These are phyloP conservation scores for Crotalus tigris DNA, from an alignment of 2,113 vertebrate species.

Conservation along the genomic window DNA sequence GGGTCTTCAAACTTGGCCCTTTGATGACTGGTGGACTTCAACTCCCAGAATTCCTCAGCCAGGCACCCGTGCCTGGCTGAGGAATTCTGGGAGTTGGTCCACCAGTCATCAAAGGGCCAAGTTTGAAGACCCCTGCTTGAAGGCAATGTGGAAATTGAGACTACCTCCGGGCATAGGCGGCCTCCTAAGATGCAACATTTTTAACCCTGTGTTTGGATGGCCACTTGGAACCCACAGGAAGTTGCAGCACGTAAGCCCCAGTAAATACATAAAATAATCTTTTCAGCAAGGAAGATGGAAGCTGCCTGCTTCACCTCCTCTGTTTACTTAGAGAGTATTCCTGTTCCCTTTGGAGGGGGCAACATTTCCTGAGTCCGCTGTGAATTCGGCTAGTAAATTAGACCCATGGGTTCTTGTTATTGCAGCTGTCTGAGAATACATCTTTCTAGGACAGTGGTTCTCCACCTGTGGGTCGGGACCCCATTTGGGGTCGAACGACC, in stretches of 20 bases:
- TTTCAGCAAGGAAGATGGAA: constrained; percentile 2
- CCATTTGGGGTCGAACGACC: too few species aligned
- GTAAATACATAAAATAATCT: not conserved
- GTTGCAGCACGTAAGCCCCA: not conserved
- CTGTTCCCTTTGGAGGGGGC: not conserved
- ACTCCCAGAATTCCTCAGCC: too few species aligned
- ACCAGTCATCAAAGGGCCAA: too few species aligned
- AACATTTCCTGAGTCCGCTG: not conserved
- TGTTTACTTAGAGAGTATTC: not conserved
- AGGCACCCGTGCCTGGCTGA: too few species aligned
- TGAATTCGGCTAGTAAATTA: not conserved
- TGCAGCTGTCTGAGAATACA: not conserved
- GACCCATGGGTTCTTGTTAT: not conserved
- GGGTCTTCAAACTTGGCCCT: too few species aligned
- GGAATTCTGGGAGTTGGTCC: too few species aligned
- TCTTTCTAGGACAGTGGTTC: too few species aligned
- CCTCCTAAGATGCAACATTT: not conserved
- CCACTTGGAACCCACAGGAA: not conserved
- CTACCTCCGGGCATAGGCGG: not conserved
- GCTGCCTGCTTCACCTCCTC: not conserved
- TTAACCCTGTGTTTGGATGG: not conserved
- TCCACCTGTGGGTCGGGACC: too few species aligned
- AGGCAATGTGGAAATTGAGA: not conserved
- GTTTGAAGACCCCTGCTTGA: too few species aligned
- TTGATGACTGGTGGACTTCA: too few species aligned